phyloP scores from a whole-genome alignment of 2,888 invertebrate species.

The Drosophila paramelanica region DNA sequence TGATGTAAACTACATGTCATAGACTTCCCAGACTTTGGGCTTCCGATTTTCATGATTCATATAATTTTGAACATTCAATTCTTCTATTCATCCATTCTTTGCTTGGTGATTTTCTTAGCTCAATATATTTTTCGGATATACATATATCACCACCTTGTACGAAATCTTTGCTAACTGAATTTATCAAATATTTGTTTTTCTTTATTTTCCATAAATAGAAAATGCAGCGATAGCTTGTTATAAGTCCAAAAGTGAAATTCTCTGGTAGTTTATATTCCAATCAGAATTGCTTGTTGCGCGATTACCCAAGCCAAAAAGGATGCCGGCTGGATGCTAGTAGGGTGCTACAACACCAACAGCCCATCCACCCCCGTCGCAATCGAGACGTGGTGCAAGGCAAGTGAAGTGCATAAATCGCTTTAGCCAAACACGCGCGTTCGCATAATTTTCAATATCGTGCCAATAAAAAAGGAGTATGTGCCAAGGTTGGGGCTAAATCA shows the following conservation, averaged over 20 bases:
- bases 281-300: slow-evolving; percentile 51
- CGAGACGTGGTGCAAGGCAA: slow-evolving; percentile 9
- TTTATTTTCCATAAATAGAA: slow-evolving; percentile 5
- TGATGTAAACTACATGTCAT: too few species aligned
- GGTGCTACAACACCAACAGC: too few species aligned
- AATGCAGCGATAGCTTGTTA: slow-evolving; percentile 17
- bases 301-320: slow-evolving; percentile 31
- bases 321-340: neutral
- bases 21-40: too few species aligned
- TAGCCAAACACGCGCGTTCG: slow-evolving; percentile 69
- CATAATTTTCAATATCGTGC: slow-evolving; percentile 77
- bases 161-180: neutral
- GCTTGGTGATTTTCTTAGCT: too few species aligned
- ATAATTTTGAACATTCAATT: too few species aligned
- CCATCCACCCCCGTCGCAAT: neutral
- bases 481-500: slow-evolving; percentile 12
- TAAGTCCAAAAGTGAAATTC: slow-evolving; percentile 25
- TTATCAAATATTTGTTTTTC: neutral
- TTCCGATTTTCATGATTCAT: too few species aligned
- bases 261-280: slow-evolving; percentile 43
- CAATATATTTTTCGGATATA: too few species aligned
- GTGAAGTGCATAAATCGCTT: slow-evolving; percentile 69
- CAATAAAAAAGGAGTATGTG: slow-evolving; percentile 64
- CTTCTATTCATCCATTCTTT: too few species aligned
- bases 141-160: too few species aligned